phyloP scores from a whole-genome alignment of 1,140 invertebrate genomes.

The Brachionus angularis region DNA sequence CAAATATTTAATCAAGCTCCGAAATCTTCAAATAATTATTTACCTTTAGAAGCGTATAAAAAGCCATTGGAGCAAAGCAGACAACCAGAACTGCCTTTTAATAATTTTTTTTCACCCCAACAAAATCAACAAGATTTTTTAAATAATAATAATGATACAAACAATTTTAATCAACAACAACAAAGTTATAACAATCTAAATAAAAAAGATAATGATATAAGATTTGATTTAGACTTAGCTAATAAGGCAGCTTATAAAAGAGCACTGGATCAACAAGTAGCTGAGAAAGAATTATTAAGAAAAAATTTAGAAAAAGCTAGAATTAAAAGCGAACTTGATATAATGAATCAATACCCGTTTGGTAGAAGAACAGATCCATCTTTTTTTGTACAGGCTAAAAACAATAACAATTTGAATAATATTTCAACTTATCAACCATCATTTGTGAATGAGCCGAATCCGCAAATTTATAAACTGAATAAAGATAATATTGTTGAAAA shows the following conservation, averaged over 20 bases:
- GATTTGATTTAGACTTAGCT: not conserved
- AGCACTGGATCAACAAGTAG: conserved; percentile 41
- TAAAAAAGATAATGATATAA: not conserved
- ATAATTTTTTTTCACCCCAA: too few relatives aligned
- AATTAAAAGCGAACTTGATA: conserved; percentile 31
- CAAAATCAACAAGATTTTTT: too few relatives aligned
- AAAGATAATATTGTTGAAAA: conserved; percentile 43
- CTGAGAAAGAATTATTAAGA: conserved; percentile 22
- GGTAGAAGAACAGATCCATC: not conserved
- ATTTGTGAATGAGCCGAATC: not conserved
- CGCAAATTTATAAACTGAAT: conserved; percentile 31
- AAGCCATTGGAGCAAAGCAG: too few relatives aligned
- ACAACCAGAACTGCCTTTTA: too few relatives aligned
- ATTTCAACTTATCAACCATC: conserved; percentile 27
- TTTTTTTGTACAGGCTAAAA: not conserved
- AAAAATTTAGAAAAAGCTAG: not conserved
- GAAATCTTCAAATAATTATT: too few relatives aligned
- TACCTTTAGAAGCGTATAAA: too few relatives aligned
- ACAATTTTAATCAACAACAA: not conserved
- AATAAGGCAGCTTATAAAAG: conserved; percentile 10
- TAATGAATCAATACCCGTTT: conserved; percentile 5
- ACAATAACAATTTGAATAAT: not conserved
- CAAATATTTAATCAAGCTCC: too few relatives aligned
- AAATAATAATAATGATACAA: too few relatives aligned
- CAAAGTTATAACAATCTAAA: not conserved